Conservation (phyloP, 2,113 vertebrate species). For the Pristiophorus japonicus region DNA sequence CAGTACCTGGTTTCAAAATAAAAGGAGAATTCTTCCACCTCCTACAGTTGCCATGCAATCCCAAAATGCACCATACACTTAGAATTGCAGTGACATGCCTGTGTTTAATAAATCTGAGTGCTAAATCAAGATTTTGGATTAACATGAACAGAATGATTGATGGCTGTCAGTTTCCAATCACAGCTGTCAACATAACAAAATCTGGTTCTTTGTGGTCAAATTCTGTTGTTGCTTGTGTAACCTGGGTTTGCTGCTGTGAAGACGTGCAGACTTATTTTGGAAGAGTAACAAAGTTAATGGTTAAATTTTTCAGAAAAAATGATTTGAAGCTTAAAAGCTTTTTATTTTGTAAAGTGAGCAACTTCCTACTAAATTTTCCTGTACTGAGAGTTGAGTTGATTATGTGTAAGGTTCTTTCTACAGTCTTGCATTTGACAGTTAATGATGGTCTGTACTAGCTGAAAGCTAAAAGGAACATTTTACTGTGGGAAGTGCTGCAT, state of each 20-base stretch:
- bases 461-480: conserved; percentile 25
- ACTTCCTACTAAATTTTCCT: conserved; percentile 24
- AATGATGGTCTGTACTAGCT: conserved; percentile 11
- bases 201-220: background rate
- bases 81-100: background rate
- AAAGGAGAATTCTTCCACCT: background rate
- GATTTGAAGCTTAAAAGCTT: background rate
- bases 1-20: background rate
- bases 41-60: background rate
- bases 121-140: background rate
- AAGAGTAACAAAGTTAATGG: background rate
- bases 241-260: background rate
- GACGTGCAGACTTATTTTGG: conserved; percentile 1
- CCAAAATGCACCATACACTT: background rate
- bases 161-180: background rate
- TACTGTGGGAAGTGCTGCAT: background rate
- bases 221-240: background rate
- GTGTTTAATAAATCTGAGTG: background rate
- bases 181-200: background rate
- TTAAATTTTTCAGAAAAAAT: conserved; percentile 15
- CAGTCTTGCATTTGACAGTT: background rate
- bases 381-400: background rate
- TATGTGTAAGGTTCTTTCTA: conserved; percentile 19
- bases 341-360: conserved; percentile 14
- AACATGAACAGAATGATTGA: background rate